Evolutionary conservation across 2,113 vertebrate genomes (phyloP), one percentile per base, ranked within the genome.

Genomic region (Cololabis saira): DNA sequence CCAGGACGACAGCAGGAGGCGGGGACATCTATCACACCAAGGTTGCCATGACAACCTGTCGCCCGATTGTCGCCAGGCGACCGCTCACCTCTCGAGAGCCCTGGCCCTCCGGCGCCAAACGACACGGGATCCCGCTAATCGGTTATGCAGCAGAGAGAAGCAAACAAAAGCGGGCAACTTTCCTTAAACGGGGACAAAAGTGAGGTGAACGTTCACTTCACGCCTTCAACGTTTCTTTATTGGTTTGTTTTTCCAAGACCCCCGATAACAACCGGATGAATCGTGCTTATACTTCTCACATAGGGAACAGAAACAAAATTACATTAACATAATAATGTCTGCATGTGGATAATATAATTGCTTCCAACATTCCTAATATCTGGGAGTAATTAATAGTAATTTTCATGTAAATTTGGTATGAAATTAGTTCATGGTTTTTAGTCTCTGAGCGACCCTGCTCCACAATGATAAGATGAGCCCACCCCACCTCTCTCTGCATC

Each of bases 11-110:
- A 76, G 60, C 15, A 0, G 66, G 48, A 74, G 67, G 70, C 17
- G 27, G 58, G 59, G 53, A 59, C 65, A 87, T 90, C 80, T 44
- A 87, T 89, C 83, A 86, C 51, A 17, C 33, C 81, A 81, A 82
- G 82, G 85, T 87, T 85, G 67, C 67, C 59, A 54, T n/a, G 61
- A 79, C 80, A 71, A 83, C 82, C 37, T 74, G 67, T 60, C 71
- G 50, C 15, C 15, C 2, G 0, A 59, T 44, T 13, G 72, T 78
- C 57, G 43, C 74, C 70, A 58, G 66, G 71, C 68, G 42, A 71
- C 71, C 14, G 33, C 63, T 54, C 2, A 0, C n/a, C 66, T 51
- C 21, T 1, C 17, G 10, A 44, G 33, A 45, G 42, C 49, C 9
- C 19, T 19, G 74, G 66, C 80, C 83, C 63, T 74, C 43, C 6